phyloP scores from a whole-genome alignment of 2,888 invertebrate species.

The Automeris io region DNA sequence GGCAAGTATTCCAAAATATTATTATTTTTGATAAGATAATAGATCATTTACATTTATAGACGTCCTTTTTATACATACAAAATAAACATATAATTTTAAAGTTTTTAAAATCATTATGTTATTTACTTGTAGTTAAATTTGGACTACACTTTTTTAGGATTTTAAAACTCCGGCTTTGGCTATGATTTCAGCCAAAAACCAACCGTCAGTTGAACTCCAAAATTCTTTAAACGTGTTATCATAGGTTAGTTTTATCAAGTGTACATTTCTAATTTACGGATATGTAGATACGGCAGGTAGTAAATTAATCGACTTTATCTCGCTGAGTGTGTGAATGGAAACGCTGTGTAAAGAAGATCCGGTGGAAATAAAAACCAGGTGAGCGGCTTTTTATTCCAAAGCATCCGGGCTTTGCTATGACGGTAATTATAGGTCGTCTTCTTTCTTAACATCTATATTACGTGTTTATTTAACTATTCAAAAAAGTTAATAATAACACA shows the following conservation, averaged over 20 bases:
- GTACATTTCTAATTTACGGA: not conserved
- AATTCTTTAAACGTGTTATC: too few relatives aligned
- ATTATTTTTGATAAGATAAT: too few relatives aligned
- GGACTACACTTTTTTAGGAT: too few relatives aligned
- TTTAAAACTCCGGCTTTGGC: too few relatives aligned
- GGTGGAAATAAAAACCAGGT: constrained; percentile 49
- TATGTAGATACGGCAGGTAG: not conserved
- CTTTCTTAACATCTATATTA: constrained; percentile 30
- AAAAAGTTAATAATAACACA: not conserved
- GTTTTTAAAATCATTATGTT: too few relatives aligned
- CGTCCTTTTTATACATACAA: too few relatives aligned
- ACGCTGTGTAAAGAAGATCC: constrained; percentile 33
- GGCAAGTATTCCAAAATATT: too few relatives aligned
- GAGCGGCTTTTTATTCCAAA: constrained; percentile 57
- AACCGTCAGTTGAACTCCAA: too few relatives aligned
- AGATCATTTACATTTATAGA: too few relatives aligned
- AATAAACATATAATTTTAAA: too few relatives aligned
- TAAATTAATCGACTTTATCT: constrained; percentile 3
- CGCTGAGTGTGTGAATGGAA: constrained; percentile 26
- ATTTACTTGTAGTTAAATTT: too few relatives aligned
- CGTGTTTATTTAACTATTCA: constrained; percentile 1
- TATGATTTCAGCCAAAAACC: too few relatives aligned
- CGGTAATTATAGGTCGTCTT: constrained; percentile 57
- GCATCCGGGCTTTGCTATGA: constrained; percentile 50
- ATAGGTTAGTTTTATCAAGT: not conserved